phyloP scores from a whole-genome alignment of 2,113 vertebrate genomes.

The Dipodomys ordii region DNA sequence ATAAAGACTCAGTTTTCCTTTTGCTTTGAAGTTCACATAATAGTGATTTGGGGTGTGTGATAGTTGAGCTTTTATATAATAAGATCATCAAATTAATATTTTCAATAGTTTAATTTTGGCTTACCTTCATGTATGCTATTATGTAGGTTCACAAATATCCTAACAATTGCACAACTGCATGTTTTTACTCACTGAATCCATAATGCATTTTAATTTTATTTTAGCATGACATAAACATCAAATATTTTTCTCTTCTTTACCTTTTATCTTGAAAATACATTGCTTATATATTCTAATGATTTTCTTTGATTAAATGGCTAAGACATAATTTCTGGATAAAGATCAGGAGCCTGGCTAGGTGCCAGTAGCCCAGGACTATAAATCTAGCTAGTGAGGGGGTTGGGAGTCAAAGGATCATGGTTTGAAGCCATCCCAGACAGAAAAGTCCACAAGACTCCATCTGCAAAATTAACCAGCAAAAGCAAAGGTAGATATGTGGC shows the following conservation, averaged over 20 bases:
- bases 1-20: not conserved
- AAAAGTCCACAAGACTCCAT: no score
- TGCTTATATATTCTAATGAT: not conserved
- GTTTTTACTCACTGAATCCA: not conserved
- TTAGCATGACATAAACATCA: not conserved
- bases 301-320: not conserved
- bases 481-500: no score
- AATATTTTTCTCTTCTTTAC: not conserved
- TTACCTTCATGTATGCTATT: not conserved
- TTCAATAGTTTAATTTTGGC: not conserved
- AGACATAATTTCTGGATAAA: not conserved
- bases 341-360: not conserved
- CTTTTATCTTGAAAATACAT: not conserved
- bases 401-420: no score
- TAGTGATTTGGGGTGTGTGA: not conserved
- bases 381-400: no score
- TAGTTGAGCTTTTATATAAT: not conserved
- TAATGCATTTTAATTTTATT: slow-evolving; percentile 8
- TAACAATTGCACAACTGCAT: not conserved
- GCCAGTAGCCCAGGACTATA: no score
- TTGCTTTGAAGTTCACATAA: not conserved
- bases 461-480: no score
- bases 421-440: no score
- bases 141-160: not conserved
- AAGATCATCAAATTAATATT: not conserved